A percentile compares a stretch with the other conserved stretches of the same genome.
Evolutionary conservation across 1,140 invertebrate genomes (phyloP).

Genomic region (Bombus waltoni): DNA sequence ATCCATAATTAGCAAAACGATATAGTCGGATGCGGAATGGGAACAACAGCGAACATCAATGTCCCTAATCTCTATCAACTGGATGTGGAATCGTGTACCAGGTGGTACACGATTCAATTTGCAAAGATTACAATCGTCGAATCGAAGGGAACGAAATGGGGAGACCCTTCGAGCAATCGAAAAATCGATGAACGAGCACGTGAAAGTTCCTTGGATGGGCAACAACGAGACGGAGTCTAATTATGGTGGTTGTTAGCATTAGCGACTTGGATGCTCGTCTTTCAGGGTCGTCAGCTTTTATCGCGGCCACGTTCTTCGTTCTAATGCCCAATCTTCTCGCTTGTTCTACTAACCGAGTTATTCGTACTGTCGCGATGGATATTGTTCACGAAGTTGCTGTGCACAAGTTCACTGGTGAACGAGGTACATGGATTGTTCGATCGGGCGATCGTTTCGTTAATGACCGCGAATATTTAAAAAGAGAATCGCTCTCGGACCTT

Average conservation of each 20-base stretch:
- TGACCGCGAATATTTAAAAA: too few relatives aligned
- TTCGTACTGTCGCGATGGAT: not conserved
- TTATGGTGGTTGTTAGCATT: constrained; percentile 62
- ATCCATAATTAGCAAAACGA: constrained; percentile 8
- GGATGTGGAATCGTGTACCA: not conserved
- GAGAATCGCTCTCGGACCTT: too few relatives aligned
- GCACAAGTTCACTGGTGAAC: too few relatives aligned
- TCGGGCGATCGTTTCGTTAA: too few relatives aligned
- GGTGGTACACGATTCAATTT: constrained; percentile 54
- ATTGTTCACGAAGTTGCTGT: too few relatives aligned
- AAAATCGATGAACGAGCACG: constrained; percentile 48
- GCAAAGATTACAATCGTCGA: not conserved
- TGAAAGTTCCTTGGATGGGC: constrained; percentile 32
- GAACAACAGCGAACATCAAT: not conserved
- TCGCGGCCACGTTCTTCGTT: constrained; percentile 37
- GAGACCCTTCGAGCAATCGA: constrained; percentile 53
- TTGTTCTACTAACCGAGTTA: constrained; percentile 37
- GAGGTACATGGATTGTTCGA: too few relatives aligned
- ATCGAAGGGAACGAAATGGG: not conserved
- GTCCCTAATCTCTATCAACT: not conserved
- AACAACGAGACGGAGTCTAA: constrained; percentile 48
- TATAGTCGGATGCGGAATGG: not conserved
- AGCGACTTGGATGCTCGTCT: constrained; percentile 32
- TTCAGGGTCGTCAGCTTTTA: constrained; percentile 44
- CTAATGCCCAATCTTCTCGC: not conserved